Base-by-base conservation (phyloP, 1,140 invertebrate genomes). In the Drosophila truncata region DNA sequence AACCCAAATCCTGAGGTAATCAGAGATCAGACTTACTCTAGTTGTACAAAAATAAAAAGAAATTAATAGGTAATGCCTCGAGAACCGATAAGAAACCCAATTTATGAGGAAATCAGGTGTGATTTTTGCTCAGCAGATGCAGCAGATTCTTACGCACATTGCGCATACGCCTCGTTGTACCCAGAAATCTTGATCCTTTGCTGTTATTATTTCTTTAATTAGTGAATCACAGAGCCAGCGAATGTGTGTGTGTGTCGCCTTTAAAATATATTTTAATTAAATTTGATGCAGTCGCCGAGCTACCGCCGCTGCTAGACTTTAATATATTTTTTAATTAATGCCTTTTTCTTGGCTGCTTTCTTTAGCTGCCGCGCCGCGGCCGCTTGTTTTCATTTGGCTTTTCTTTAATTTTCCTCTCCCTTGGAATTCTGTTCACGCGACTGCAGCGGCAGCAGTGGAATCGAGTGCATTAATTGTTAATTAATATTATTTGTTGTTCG, bases 281-380 rank as follows among this genome's bases (percentile, higher is more conserved):
- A 82, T 86, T 82, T 77, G 62, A 67, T 60, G 75, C 82, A 74
- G 70, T 74, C 69, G 16, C 35, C 18, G 13, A 11, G 41, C 16
- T 46, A 13, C 37, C 20, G 27, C 35, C 55, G 44, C 47, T n/a
- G 46, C 46, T 39, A 57, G 60, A 74, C 47, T 69, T 82, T 63
- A 78, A 75, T 83, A 84, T 84, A 81, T 85, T 80, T 86, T 86
- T 86, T 86, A 86, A 86, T 87, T 87, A 86, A 82, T 86, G 83
- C 80, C 62, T 84, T 82, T 78, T 82, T 78, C 81, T 83, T 79
- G 77, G 80, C 74, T 70, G 81, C 76, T 76, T 80, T 82, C 61
- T 54, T 65, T 75, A 60, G 41, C 66, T 76, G 18, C 47, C 4
- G n/a, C 27, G 18, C 47, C 4, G n/a, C 27, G 7, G 31, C 14